A percentile compares a stretch with the other conserved stretches of the same genome.
Evolutionary conservation across 1,140 invertebrate genomes (phyloP).

Genomic region (Solenopsis fugax): DNA sequence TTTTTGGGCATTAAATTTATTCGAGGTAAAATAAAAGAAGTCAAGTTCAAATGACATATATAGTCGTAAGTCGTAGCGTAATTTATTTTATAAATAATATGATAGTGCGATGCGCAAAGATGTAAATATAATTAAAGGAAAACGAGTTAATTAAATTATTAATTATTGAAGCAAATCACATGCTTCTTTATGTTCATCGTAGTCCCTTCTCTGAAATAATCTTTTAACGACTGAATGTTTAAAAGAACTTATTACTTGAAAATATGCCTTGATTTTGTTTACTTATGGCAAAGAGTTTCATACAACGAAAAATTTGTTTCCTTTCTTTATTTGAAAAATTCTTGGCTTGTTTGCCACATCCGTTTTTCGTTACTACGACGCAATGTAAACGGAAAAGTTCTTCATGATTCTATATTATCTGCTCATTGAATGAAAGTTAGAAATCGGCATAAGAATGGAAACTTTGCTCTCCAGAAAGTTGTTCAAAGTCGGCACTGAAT

Average conservation of each 20-base stretch:
- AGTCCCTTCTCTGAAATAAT: background rate
- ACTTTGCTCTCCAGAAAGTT: constrained; percentile 53
- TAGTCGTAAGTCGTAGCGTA: background rate
- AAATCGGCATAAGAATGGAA: constrained; percentile 57
- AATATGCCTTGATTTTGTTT: constrained; percentile 9
- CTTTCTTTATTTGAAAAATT: constrained; percentile 6
- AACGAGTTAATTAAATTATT: background rate
- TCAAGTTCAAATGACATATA: background rate
- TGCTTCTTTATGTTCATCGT: background rate
- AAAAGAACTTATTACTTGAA: background rate
- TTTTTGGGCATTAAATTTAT: constrained; percentile 12
- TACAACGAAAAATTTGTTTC: background rate
- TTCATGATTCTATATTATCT: constrained; percentile 47
- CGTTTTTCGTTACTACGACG: constrained; percentile 32
- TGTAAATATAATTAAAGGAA: background rate
- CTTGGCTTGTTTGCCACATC: constrained; percentile 27
- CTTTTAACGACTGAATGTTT: constrained; percentile 9
- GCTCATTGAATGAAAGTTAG: constrained; percentile 51
- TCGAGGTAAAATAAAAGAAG: background rate
- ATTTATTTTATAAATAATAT: constrained; percentile 1
- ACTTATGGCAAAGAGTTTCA: background rate
- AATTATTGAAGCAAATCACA: background rate
- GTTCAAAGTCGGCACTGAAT: constrained; percentile 45
- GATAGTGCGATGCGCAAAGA: background rate
- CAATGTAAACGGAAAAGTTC: constrained; percentile 45